Conservation (phyloP, 2,888 invertebrate species). For the Machimus rusticus region DNA sequence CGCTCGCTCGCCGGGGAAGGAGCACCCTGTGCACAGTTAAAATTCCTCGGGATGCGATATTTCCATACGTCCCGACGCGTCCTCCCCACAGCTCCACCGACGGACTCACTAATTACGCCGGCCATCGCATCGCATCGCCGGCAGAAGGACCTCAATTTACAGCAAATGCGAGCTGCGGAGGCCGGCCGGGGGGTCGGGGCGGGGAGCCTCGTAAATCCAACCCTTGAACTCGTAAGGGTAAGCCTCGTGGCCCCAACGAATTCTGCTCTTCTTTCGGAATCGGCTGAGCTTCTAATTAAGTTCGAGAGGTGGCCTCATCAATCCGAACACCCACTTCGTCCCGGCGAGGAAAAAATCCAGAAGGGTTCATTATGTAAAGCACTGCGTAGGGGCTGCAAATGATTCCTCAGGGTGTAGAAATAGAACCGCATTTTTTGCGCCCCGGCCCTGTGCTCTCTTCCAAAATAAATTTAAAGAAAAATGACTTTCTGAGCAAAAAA, state of each 20-base stretch:
- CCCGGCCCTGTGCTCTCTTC: background rate
- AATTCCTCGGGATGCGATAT: conserved; percentile 33
- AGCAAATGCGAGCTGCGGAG: conserved; percentile 3
- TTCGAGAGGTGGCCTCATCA: conserved; percentile 37
- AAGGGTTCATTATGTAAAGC: conserved; percentile 35
- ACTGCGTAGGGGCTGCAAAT: background rate
- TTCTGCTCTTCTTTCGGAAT: background rate
- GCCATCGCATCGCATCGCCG: background rate
- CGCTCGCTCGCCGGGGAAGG: background rate
- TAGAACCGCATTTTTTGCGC: background rate
- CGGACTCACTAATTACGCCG: conserved; percentile 35
- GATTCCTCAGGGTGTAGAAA: background rate
- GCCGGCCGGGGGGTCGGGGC: background rate
- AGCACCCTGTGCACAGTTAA: conserved; percentile 26
- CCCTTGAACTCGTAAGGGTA: conserved; percentile 29
- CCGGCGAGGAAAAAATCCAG: background rate
- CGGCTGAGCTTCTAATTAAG: conserved; percentile 35
- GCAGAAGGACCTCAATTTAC: background rate
- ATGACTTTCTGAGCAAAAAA: conserved; percentile 17
- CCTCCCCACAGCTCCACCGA: conserved; percentile 17
- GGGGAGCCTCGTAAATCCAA: conserved; percentile 18
- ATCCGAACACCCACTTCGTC: conserved; percentile 24
- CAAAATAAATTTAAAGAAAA: conserved; percentile 27
- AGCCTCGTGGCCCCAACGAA: conserved; percentile 7
- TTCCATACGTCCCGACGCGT: conserved; percentile 19